Base-by-base conservation (phyloP, 1,140 invertebrate species). In the Drosophila ananassae region DNA sequence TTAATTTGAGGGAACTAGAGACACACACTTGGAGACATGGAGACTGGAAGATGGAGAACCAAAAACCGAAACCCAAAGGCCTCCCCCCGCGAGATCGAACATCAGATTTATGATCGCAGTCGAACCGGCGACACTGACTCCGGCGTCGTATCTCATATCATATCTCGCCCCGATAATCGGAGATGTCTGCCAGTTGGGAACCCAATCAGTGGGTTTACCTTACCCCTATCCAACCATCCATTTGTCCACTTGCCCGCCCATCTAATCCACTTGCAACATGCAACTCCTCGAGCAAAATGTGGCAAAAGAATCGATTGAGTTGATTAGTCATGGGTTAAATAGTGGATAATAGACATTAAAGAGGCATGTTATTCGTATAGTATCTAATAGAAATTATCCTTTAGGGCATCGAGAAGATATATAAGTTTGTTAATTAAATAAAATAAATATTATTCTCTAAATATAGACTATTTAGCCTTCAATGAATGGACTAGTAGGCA, bases 31-130 rank as follows among this genome's bases (percentile, higher is more conserved):
- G 17, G 34, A 37, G 9, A 34, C 32, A 34, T 2, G 9, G 10
- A 28, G 2, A 55, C 5, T n/a, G 52, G 41, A 34, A 10, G 41
- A 25, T 10, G 41, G 32, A 51, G 37, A 13, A 53, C 12, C 37
- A 46, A 59, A 32, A 37, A 37, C 34, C 10, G 12, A 37, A 37
- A 51, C 66, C 53, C 54, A 32, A 47, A n/a, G 30, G 37, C 37
- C 48, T 24, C 41, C 66, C 51, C 62, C 53, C 63, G 28, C 46
- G 64, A 37, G 34, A 69, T 71, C 67, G 67, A 34, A 69, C 44
- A 77, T 64, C 83, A 82, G 79, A 87, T 87, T 87, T 87, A 87
- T 82, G 82, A 85, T 71, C 82, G 80, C 53, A 51, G 63, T 52
- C 74, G 34, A 67, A 25, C 62, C 24, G 73, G 58, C 60, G 46